Evolutionary conservation across 2,797 vertebrate genomes (phyloP), one percentile per base, ranked within the genome.

Genomic region (Scolopax rusticola): DNA sequence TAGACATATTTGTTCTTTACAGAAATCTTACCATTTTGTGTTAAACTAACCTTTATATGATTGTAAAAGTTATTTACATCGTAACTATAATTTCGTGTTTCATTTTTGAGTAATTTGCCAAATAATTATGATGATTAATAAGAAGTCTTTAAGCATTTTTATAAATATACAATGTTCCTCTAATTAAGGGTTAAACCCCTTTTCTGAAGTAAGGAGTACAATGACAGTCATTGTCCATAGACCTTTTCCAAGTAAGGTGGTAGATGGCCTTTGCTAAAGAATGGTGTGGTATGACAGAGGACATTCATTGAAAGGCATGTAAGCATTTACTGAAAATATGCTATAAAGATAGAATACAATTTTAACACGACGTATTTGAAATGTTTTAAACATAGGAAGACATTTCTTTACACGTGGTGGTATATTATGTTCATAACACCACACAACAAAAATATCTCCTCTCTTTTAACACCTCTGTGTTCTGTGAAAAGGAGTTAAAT

Each of bases 21-120:
- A 43, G 56, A 59, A 75, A 71, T 51, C 41, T 71, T 47, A 59
- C 20, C 5, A 61, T 24, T 94, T 23, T 25, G n/a, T 40, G 3
- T 41, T 76, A 50, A 61, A 67, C 12, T 61, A 48, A 76, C 15
- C 12, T 90, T 94, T 73, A 88, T 54, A 36, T 56, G 89, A n/a
- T 48, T 91, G 8, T 89, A 83, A 91, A 87, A 36, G 17, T 10
- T 20, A 38, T 84, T 48, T 65, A 68, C 84, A 54, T 78, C 67
- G 47, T 61, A 85, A 45, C 13, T 78, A 47, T 64, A 63, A 65
- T 65, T 96, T 93, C 11, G 40, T 71, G 48, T 57, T 71, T 68
- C 19, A 24, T 65, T 88, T 90, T 93, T 75, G 59, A 94, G 40
- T 57, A 16, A 85, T 84, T 88, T 84, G 60, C 30, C 94, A 83